A percentile compares a stretch with the other conserved stretches of the same genome.
Conservation (phyloP, 2,797 vertebrate genomes). For the Trachurus trachurus region DNA sequence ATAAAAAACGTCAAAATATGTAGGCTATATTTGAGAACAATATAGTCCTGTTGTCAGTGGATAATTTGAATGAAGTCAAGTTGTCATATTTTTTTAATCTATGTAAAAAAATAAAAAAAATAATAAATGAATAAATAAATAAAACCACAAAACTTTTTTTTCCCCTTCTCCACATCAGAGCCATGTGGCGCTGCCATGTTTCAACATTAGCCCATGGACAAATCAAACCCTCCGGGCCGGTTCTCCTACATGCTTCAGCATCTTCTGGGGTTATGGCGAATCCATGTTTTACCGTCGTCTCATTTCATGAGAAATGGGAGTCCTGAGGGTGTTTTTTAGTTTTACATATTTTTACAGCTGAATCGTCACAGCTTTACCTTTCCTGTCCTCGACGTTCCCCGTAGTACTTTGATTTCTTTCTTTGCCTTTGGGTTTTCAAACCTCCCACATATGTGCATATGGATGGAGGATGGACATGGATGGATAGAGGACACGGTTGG, state of each 20-base stretch:
- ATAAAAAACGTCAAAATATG: no score
- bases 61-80: no score
- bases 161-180: no score
- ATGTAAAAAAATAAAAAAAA: no score
- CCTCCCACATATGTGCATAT: not conserved
- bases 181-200: not conserved
- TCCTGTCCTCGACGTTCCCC: not conserved
- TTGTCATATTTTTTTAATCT: no score
- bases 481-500: not conserved
- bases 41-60: no score
- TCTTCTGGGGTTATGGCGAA: no score
- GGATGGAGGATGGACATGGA: not conserved
- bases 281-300: no score
- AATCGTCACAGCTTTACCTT: not conserved
- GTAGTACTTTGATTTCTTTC: not conserved
- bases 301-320: not conserved
- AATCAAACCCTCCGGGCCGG: not conserved
- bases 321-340: not conserved
- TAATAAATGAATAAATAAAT: no score
- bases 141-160: no score
- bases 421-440: not conserved
- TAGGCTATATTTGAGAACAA: no score
- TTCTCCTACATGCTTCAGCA: not conserved
- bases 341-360: no score
- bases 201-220: not conserved